Evolutionary conservation across 2,888 invertebrate genomes (phyloP).

Genomic region (Nezara viridula): DNA sequence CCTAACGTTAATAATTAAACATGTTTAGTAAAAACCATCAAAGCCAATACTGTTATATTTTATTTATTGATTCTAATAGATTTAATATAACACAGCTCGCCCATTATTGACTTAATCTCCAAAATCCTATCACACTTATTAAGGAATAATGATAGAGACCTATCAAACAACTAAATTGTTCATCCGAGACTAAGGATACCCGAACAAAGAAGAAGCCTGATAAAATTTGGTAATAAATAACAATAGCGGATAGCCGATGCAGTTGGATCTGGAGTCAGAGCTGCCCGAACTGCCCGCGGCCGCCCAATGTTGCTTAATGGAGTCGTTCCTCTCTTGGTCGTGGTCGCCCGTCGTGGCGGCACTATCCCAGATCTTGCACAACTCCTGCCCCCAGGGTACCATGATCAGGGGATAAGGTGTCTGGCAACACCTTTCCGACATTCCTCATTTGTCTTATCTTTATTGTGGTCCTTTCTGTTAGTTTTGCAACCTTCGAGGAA

Average conservation of each 20-base stretch:
- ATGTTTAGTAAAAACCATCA: too few relatives aligned
- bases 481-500: constrained; percentile 11
- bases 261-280: not conserved
- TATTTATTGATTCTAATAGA: too few relatives aligned
- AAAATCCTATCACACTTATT: too few relatives aligned
- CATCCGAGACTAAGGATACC: not conserved
- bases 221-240: not conserved
- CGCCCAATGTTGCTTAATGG: not conserved
- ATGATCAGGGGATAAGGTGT: constrained; percentile 6
- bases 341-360: constrained; percentile 1
- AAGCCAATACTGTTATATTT: too few relatives aligned
- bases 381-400: not conserved
- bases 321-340: not conserved
- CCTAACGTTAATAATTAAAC: too few relatives aligned
- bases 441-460: constrained; percentile 36
- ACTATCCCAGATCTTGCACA: constrained; percentile 29
- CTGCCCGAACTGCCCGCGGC: not conserved
- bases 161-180: not conserved
- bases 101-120: too few relatives aligned
- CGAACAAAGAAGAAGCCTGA: not conserved
- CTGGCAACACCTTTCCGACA: constrained; percentile 24
- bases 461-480: not conserved
- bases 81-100: too few relatives aligned
- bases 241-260: not conserved
- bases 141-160: too few relatives aligned